These are phyloP conservation scores for Nannobrachium achirus DNA, from an alignment of 2,113 vertebrate species.

Conservation along the genomic window DNA sequence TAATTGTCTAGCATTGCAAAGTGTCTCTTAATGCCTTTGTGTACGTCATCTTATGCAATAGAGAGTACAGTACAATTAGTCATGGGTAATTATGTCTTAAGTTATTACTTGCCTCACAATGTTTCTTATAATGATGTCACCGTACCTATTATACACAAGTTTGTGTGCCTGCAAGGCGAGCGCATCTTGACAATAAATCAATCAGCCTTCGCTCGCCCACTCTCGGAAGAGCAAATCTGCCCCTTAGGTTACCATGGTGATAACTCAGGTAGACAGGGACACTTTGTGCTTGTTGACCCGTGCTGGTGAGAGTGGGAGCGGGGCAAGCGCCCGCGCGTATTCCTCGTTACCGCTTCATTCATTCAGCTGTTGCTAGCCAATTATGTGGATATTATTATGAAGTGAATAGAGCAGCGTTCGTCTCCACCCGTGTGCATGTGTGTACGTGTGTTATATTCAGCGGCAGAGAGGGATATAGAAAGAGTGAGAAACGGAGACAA, in stretches of 20 bases:
- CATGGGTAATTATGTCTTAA: too few species aligned
- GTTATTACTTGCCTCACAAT: too few species aligned
- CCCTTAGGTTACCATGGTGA: slow-evolving; percentile 63
- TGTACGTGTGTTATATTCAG: background rate
- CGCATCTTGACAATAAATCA: slow-evolving; percentile 14
- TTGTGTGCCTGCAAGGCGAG: background rate
- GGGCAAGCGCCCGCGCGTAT: background rate
- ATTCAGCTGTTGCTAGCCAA: slow-evolving; percentile 57
- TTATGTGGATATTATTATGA: slow-evolving; percentile 43
- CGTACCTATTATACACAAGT: background rate
- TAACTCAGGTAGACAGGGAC: slow-evolving; percentile 32
- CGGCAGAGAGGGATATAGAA: background rate
- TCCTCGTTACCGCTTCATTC: slow-evolving; percentile 24
- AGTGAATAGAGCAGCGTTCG: background rate
- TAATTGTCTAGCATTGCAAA: background rate
- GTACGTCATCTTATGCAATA: slow-evolving; percentile 5
- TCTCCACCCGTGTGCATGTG: background rate
- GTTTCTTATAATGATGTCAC: too few species aligned
- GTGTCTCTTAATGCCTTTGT: background rate
- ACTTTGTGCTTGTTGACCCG: background rate
- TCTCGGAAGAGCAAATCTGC: slow-evolving; percentile 19
- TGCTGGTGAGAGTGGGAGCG: background rate
- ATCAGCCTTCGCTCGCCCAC: slow-evolving; percentile 42
- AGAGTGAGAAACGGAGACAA: background rate
- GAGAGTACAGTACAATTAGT: slow-evolving; percentile 13